Percentiles rank a stretch among this genome's conserved stretches.
phyloP scores from a whole-genome alignment of 2,113 vertebrate species.

The Thalassarche chlororhynchos region DNA sequence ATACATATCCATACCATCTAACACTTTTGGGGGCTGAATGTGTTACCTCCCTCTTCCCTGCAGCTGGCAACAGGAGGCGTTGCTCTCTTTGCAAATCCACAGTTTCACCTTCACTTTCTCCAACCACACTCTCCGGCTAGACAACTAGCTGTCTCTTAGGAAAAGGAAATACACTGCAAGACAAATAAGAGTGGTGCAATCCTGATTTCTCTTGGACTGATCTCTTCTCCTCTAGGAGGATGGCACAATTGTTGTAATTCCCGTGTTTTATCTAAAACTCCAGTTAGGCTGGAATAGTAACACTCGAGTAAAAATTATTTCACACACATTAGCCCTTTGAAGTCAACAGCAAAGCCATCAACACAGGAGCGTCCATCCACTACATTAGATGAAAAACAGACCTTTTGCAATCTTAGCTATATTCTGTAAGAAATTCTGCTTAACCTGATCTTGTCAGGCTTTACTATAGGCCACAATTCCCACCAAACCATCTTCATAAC shows the following conservation, averaged over 20 bases:
- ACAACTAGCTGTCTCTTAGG: neutral
- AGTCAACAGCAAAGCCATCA: neutral
- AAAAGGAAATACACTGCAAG: neutral
- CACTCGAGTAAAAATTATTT: neutral
- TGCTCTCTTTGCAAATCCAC: neutral
- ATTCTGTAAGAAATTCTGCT: neutral
- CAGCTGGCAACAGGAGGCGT: neutral
- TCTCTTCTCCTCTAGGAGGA: neutral
- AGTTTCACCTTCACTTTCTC: neutral
- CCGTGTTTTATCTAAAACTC: neutral
- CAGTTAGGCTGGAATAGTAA: neutral
- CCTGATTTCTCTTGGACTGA: neutral
- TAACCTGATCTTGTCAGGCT: neutral
- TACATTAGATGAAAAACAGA: neutral
- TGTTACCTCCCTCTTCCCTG: neutral
- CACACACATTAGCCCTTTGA: fast-evolving
- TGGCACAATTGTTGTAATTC: neutral
- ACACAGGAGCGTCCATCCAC: neutral
- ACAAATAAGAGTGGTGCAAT: neutral
- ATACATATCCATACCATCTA: neutral
- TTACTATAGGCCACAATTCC: neutral
- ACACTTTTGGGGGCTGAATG: neutral
- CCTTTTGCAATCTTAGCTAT: neutral
- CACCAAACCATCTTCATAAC: neutral
- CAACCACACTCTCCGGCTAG: neutral